These are phyloP conservation scores for Drosophila rellima DNA, from an alignment of 2,888 invertebrate species.

Conservation along the genomic window DNA sequence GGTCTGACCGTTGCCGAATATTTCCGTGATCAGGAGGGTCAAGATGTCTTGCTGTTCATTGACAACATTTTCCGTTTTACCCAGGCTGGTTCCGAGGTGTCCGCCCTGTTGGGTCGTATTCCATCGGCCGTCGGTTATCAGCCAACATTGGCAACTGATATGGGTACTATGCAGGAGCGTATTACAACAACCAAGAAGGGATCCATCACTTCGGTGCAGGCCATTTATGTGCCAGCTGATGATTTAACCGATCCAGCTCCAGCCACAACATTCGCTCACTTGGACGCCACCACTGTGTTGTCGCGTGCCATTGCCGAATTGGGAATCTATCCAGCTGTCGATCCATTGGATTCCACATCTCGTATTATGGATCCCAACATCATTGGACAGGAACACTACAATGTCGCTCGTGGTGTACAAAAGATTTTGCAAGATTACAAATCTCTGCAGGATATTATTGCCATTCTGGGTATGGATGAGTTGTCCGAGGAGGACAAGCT, in stretches of 20 bases:
- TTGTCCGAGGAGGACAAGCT: conserved; percentile 98
- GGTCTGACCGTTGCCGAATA: conserved; percentile 97
- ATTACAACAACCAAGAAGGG: conserved; percentile 98
- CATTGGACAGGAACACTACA: conserved; percentile 95
- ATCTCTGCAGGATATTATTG: conserved; percentile 95
- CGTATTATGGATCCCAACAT: conserved; percentile 97
- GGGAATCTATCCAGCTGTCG: conserved; percentile 97
- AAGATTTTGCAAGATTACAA: conserved; percentile 95
- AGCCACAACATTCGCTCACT: conserved; percentile 97
- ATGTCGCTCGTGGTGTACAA: conserved; percentile 95
- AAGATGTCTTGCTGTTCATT: conserved; percentile 97
- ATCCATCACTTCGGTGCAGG: conserved; percentile 97
- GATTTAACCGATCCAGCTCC: conserved; percentile 98
- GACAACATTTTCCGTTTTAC: conserved; percentile 98
- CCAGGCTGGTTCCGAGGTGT: conserved; percentile 95
- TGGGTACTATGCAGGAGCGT: conserved; percentile 98
- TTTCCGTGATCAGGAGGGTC: conserved; percentile 97
- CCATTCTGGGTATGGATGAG: conserved; percentile 97
- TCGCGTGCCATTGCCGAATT: conserved; percentile 96
- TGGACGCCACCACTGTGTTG: conserved; percentile 97
- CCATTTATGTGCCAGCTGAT: conserved; percentile 97
- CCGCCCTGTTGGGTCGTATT: conserved; percentile 97
- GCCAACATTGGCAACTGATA: conserved; percentile 97
- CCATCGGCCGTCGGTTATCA: conserved; percentile 98
- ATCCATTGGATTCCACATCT: conserved; percentile 96